These are phyloP conservation scores for Enteromius thamalakanensis DNA, from an alignment of 2,797 vertebrate genomes.

Conservation along the genomic window DNA sequence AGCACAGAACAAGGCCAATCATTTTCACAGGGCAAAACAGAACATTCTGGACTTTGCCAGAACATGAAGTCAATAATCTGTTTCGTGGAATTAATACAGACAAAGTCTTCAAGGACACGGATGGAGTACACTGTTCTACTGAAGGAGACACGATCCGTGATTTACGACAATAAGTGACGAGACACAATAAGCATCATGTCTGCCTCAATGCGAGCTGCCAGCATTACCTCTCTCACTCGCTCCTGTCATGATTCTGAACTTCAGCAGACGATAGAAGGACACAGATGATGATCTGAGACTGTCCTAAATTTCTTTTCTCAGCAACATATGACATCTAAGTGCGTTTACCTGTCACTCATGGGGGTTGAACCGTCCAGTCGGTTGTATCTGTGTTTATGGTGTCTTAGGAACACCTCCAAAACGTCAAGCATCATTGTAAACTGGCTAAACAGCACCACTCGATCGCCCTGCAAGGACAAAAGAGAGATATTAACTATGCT, in stretches of 20 bases:
- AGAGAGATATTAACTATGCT: background rate
- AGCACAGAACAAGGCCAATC: background rate
- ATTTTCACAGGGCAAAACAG: background rate
- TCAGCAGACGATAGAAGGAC: background rate
- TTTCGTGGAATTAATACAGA: background rate
- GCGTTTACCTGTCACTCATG: slow-evolving; percentile 80
- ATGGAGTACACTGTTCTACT: background rate
- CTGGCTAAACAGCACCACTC: slow-evolving; percentile 87
- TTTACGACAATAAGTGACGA: slow-evolving; percentile 3
- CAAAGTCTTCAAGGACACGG: slow-evolving; percentile 13
- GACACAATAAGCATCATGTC: background rate
- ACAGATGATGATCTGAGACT: background rate
- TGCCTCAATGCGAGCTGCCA: background rate
- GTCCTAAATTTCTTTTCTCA: background rate
- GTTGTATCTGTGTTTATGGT: slow-evolving; percentile 80
- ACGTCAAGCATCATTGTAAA: slow-evolving; percentile 91
- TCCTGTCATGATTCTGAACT: background rate
- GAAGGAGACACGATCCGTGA: background rate
- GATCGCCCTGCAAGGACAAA: slow-evolving; percentile 73
- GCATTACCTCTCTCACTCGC: background rate
- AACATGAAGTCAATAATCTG: background rate
- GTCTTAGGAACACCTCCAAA: slow-evolving; percentile 83
- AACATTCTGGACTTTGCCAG: background rate
- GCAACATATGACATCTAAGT: background rate
- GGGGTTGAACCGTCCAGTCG: slow-evolving; percentile 87